A percentile compares a stretch with the other conserved stretches of the same genome.
Conservation (phyloP, 2,888 invertebrate genomes). For the Notodonta dromedarius region DNA sequence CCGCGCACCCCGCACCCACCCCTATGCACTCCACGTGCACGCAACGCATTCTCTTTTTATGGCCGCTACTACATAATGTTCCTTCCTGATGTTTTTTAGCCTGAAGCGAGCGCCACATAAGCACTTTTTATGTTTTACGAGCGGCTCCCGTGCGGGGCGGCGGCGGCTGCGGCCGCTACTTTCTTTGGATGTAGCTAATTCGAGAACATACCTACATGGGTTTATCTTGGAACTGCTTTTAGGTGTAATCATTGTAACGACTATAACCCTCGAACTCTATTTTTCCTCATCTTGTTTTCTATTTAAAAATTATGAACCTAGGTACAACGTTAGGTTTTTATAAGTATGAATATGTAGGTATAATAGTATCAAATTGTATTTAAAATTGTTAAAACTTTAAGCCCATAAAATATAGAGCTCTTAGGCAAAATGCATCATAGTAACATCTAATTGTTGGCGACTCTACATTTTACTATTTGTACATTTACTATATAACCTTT, state of each 20-base stretch:
- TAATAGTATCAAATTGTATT: no score
- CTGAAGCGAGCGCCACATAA: slow-evolving; percentile 76
- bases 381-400: no score
- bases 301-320: no score
- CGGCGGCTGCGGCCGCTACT: slow-evolving; percentile 60
- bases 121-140: slow-evolving; percentile 81
- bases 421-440: no score
- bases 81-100: slow-evolving; percentile 78
- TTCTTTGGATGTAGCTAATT: slow-evolving; percentile 69
- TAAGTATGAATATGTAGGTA: no score
- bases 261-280: background rate
- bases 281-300: no score
- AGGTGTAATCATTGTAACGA: slow-evolving; percentile 25
- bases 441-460: no score
- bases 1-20: slow-evolving; percentile 41
- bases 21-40: slow-evolving; percentile 78
- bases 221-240: slow-evolving; percentile 37
- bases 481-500: no score
- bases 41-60: slow-evolving; percentile 82
- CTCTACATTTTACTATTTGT: no score
- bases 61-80: slow-evolving; percentile 81
- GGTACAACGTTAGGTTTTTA: no score
- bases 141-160: slow-evolving; percentile 66
- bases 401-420: no score
- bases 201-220: slow-evolving; percentile 51